phyloP scores from a whole-genome alignment of 2,113 vertebrate genomes.

The Thunnus maccoyii region DNA sequence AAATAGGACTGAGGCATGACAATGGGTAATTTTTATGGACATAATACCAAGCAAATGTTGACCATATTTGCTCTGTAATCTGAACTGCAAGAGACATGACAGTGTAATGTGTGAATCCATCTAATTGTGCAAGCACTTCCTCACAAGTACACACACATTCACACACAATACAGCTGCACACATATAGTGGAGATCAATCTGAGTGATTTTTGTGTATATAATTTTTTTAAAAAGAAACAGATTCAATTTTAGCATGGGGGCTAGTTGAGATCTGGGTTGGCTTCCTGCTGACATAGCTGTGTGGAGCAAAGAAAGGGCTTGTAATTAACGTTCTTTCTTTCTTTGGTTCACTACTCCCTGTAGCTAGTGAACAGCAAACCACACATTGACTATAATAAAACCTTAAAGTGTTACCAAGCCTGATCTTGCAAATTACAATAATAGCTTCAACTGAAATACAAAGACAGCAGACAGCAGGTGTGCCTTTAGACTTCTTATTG shows the following conservation, averaged over 20 bases:
- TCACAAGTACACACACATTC: not conserved
- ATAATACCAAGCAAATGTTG: not conserved
- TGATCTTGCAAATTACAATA: constrained; percentile 4
- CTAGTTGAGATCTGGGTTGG: not conserved
- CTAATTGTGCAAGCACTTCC: not conserved
- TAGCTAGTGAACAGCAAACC: not conserved
- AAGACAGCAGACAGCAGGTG: constrained; percentile 18
- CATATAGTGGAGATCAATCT: not conserved
- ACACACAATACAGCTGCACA: too few relatives aligned
- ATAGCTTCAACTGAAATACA: not conserved
- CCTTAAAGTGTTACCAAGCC: not conserved
- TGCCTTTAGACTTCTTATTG: not conserved
- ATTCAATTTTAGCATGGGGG: not conserved
- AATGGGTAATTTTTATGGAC: too few relatives aligned
- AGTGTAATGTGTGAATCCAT: not conserved
- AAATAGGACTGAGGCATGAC: too few relatives aligned
- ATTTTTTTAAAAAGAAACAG: not conserved
- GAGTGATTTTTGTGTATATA: not conserved
- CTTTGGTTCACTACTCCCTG: not conserved
- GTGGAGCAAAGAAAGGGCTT: too few relatives aligned
- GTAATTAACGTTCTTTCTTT: not conserved
- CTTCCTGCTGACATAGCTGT: constrained; percentile 6
- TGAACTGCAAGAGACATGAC: not conserved
- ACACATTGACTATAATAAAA: not conserved
- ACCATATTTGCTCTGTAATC: not conserved